A percentile compares a stretch with the other conserved stretches of the same genome.
Evolutionary conservation across 2,888 invertebrate species (phyloP).

Genomic region (Hemaris fuciformis): DNA sequence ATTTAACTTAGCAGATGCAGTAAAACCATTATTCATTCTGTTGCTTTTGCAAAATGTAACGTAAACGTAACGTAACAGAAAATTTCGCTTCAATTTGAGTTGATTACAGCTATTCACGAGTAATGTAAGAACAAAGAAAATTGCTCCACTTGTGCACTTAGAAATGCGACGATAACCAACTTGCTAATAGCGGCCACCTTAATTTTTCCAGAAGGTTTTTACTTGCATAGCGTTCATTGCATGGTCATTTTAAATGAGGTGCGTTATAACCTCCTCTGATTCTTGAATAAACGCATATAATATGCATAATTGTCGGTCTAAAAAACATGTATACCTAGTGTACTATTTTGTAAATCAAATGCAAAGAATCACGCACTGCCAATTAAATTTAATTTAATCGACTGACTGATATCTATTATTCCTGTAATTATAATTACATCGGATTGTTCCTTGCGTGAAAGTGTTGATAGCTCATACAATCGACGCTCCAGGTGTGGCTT

Average conservation of each 20-base stretch:
- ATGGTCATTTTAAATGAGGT: neutral
- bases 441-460: neutral
- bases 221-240: neutral
- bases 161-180: slow-evolving; percentile 5
- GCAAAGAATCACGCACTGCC: neutral
- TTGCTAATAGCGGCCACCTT: neutral
- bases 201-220: neutral
- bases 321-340: neutral
- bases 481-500: slow-evolving; percentile 1
- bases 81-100: neutral
- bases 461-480: neutral
- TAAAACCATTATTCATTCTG: neutral
- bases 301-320: neutral
- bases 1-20: neutral
- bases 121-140: slow-evolving; percentile 7
- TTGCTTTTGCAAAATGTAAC: neutral
- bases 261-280: neutral
- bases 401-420: neutral
- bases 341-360: no score
- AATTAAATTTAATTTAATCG: neutral
- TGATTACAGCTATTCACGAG: neutral
- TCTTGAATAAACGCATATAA: neutral
- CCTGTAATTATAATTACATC: neutral
- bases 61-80: neutral
- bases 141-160: slow-evolving; percentile 6